Evolutionary conservation across 2,113 vertebrate genomes (phyloP), one percentile per base, ranked within the genome.

Genomic region (Sylvilagus bachmani): DNA sequence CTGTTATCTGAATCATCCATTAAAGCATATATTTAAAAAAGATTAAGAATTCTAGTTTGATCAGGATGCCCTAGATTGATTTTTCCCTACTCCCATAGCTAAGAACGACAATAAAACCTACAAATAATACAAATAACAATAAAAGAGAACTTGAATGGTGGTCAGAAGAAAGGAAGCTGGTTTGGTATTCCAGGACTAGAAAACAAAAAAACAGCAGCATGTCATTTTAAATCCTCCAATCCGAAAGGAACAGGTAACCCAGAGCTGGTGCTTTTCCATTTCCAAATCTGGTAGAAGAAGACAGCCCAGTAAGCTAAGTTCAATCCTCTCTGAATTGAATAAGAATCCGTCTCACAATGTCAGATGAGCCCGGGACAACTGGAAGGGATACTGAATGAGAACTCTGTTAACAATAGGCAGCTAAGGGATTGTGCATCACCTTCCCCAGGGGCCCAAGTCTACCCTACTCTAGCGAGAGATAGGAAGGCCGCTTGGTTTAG

Each of bases 21-120:
- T 73, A 79, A 70, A 92, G 58, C n/a, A 29, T 89, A 33, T 89
- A 83, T 70, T 81, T 7, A 64, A 81, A 91, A 5, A 78, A 83
- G 12, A 77, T 22, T 27, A 10, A 81, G 10, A 67, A 19, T 79
- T 83, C 1, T 13, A 25, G 1, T 82, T 78, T 58, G 29, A 5
- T 67, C 5, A 82, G 53, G 36, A 38, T 79, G 29, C 9, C n/a
- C 24, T 67, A 75, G 44, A n/a, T 3, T 73, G 21, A n/a, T 75
- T 79, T 95, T 69, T 19, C 25, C 16, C 29, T 55, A 13, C 4
- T 82, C 69, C 55, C 53, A 64, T 2, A 90, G n/a, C 31, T 91
- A 85, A 83, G 36, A 58, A 91, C 1, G 73, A 64, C 33, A 67
- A 51, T 77, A 77, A 90, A 71, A 49, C 22, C 5, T 77, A 51